A percentile compares a stretch with the other conserved stretches of the same genome.
Conservation (phyloP, 2,113 vertebrate species). For the Procapra przewalskii region DNA sequence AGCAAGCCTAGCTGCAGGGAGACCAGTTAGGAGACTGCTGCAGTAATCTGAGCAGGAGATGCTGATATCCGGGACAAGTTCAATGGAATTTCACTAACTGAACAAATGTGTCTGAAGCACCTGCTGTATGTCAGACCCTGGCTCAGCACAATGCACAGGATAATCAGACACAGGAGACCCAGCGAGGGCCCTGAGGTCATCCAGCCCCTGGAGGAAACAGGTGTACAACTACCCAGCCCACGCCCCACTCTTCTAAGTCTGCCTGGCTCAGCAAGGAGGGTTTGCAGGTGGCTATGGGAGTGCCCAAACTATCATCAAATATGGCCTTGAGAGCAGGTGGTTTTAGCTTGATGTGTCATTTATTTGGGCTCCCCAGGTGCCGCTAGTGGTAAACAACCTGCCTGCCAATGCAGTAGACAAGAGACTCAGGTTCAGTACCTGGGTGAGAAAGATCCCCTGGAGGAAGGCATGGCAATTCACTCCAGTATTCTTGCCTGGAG, state of each 20-base stretch:
- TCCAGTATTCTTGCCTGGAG: background rate
- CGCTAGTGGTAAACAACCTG: background rate
- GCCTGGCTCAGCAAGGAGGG: slow-evolving; percentile 64
- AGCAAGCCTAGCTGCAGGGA: background rate
- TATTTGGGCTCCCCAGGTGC: background rate
- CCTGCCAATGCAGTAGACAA: background rate
- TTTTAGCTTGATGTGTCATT: slow-evolving; percentile 41
- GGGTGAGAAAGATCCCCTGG: background rate
- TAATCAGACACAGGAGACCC: background rate
- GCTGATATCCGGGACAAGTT: slow-evolving; percentile 11
- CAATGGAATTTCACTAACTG: slow-evolving; percentile 26
- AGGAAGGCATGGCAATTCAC: background rate
- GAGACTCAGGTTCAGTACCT: background rate
- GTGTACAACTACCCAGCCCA: slow-evolving; percentile 20
- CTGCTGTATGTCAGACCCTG: slow-evolving; percentile 42
- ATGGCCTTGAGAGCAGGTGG: background rate
- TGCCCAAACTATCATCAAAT: slow-evolving; percentile 12
- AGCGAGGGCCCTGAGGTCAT: slow-evolving; percentile 16
- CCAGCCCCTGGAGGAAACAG: slow-evolving; percentile 36
- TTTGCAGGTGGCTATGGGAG: slow-evolving; percentile 59
- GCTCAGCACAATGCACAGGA: slow-evolving; percentile 51
- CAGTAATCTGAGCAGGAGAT: background rate
- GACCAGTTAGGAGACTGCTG: background rate
- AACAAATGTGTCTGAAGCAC: slow-evolving; percentile 28
- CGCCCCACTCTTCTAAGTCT: background rate